Percentiles rank a stretch among this genome's conserved stretches.
phyloP scores from a whole-genome alignment of 2,797 vertebrate genomes.

The Balearica regulorum region DNA sequence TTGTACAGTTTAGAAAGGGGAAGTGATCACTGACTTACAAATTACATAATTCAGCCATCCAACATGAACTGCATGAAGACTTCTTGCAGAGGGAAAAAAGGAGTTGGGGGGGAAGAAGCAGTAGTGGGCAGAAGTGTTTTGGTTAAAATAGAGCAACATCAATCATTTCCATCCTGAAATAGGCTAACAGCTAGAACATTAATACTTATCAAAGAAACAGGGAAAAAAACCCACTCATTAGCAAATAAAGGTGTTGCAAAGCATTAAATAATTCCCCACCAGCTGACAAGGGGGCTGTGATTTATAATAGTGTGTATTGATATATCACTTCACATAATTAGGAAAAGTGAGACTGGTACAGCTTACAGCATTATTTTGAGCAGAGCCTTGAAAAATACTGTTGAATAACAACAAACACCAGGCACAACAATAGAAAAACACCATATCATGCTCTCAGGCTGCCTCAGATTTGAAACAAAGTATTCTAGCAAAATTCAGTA shows the following conservation, averaged over 20 bases:
- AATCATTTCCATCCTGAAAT: slow-evolving; percentile 35
- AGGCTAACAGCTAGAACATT: slow-evolving; percentile 52
- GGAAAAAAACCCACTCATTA: not conserved
- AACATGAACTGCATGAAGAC: not conserved
- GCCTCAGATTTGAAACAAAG: not conserved
- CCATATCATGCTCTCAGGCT: not conserved
- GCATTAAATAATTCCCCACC: slow-evolving; percentile 45
- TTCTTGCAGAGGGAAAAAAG: not conserved
- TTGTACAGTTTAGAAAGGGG: not conserved
- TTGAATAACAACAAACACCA: not conserved
- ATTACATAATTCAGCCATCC: not conserved
- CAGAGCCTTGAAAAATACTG: slow-evolving; percentile 22
- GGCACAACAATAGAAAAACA: not conserved
- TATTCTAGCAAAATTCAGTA: not conserved
- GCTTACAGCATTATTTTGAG: slow-evolving; percentile 54
- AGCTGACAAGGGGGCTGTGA: slow-evolving; percentile 43
- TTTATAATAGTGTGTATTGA: slow-evolving; percentile 47
- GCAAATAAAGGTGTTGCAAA: slow-evolving; percentile 59
- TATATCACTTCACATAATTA: slow-evolving; percentile 55
- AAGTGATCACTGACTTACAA: not conserved
- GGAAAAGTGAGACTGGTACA: slow-evolving; percentile 8
- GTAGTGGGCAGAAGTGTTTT: not conserved
- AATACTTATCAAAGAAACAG: slow-evolving; percentile 43
- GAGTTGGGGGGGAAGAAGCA: not conserved
- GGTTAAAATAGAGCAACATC: slow-evolving; percentile 11